Conservation (phyloP, 2,113 vertebrate genomes). For the Ibidorhyncha struthersii region DNA sequence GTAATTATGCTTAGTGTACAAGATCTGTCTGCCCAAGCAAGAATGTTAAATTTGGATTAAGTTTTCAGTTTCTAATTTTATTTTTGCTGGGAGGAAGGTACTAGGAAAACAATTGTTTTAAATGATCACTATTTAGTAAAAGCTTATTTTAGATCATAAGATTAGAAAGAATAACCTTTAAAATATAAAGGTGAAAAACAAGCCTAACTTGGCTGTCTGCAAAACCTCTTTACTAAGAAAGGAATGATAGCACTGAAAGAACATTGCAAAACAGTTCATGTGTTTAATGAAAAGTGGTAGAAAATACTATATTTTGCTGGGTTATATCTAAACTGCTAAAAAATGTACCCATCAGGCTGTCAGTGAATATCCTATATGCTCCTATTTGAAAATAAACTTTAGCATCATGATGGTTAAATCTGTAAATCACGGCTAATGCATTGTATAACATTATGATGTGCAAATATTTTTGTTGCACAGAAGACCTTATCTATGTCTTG, state of each 20-base stretch:
- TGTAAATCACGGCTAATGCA: not conserved
- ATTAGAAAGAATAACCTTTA: not conserved
- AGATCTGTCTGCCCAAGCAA: not conserved
- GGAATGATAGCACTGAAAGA: not conserved
- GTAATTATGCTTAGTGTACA: not conserved
- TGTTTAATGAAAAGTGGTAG: not conserved
- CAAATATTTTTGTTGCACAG: not conserved
- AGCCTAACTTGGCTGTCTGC: not conserved
- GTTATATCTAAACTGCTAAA: not conserved
- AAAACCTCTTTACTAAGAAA: not conserved
- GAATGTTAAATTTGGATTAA: not conserved
- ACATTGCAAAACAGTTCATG: not conserved
- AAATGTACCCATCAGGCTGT: not conserved
- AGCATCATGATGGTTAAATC: not conserved
- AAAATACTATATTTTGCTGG: not conserved
- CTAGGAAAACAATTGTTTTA: not conserved
- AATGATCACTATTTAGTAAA: not conserved
- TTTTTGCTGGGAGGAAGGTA: not conserved
- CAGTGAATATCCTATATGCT: accelerated
- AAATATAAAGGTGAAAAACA: not conserved
- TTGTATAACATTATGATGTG: not conserved
- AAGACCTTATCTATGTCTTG: not conserved
- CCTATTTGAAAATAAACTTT: not conserved
- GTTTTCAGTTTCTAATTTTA: not conserved
- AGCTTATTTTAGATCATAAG: not conserved